Percentiles rank a stretch among this genome's conserved stretches.
These are phyloP conservation scores for Myrmecobius fasciatus DNA, from an alignment of 2,113 vertebrate species.

Conservation along the genomic window DNA sequence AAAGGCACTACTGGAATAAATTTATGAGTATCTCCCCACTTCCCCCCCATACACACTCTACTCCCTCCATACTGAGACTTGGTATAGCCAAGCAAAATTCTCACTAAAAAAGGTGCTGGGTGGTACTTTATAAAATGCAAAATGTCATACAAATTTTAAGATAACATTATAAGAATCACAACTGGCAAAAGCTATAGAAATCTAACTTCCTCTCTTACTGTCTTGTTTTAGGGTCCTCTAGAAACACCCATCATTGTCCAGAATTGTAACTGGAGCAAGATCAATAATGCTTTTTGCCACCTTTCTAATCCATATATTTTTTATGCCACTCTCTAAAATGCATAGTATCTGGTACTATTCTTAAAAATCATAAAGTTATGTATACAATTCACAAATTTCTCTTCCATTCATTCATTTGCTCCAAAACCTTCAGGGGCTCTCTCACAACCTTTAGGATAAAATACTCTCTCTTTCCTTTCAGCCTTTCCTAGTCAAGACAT, in stretches of 20 bases:
- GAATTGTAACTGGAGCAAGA: background rate
- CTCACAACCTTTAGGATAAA: background rate
- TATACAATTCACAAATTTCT: background rate
- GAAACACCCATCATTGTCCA: background rate
- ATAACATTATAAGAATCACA: too few relatives aligned
- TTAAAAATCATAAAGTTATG: background rate
- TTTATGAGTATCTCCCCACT: background rate
- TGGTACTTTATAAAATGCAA: background rate
- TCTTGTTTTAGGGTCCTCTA: background rate
- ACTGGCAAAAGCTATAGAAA: conserved; percentile 32
- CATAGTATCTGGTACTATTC: background rate
- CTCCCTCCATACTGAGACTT: background rate
- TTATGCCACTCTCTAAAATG: background rate
- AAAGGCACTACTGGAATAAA: background rate
- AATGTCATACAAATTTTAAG: background rate
- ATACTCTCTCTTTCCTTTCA: background rate
- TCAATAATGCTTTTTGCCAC: background rate
- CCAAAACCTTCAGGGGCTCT: background rate
- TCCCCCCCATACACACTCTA: too few relatives aligned
- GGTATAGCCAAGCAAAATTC: conserved; percentile 4
- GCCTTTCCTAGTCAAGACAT: background rate
- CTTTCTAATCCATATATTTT: background rate
- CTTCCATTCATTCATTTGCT: background rate
- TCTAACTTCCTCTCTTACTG: conserved; percentile 33
- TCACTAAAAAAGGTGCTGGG: conserved; percentile 49